Percentiles rank a stretch among this genome's conserved stretches.
Evolutionary conservation across 2,888 invertebrate genomes (phyloP).

Genomic region (Clostera curtula): DNA sequence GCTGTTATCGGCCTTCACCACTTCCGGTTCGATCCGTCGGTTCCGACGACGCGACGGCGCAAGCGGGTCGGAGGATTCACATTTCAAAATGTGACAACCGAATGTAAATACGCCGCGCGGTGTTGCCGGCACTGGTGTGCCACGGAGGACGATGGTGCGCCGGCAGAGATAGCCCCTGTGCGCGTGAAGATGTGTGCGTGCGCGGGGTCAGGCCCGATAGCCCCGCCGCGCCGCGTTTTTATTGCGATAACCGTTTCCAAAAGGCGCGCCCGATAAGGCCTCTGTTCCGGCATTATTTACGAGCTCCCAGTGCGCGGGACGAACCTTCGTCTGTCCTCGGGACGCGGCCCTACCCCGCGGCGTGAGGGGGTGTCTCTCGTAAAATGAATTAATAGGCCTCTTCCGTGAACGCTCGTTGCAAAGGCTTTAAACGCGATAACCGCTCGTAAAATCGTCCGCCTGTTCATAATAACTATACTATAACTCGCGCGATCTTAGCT

Average conservation of each 20-base stretch:
- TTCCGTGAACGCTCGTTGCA: slow-evolving; percentile 31
- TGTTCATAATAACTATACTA: too few relatives aligned
- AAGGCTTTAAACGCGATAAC: slow-evolving; percentile 1
- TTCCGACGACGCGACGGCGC: too few relatives aligned
- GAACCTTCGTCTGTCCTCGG: slow-evolving; percentile 52
- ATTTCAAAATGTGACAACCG: too few relatives aligned
- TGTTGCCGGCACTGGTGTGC: too few relatives aligned
- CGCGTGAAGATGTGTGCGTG: slow-evolving; percentile 11
- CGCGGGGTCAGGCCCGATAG: slow-evolving; percentile 41
- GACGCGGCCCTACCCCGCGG: slow-evolving; percentile 19
- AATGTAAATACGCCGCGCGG: too few relatives aligned
- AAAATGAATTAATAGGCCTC: slow-evolving; percentile 42
- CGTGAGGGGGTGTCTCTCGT: slow-evolving; percentile 36
- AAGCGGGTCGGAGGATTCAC: too few relatives aligned
- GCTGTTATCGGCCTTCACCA: too few relatives aligned
- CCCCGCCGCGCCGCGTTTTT: slow-evolving; percentile 29
- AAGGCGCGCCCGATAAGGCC: slow-evolving; percentile 31
- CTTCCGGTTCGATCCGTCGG: too few relatives aligned
- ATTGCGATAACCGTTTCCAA: slow-evolving; percentile 39
- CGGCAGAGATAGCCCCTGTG: too few relatives aligned
- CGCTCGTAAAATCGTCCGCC: too few relatives aligned
- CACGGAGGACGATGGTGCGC: too few relatives aligned
- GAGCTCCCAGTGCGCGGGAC: slow-evolving; percentile 17
- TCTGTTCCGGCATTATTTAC: slow-evolving; percentile 36
- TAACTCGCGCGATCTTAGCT: too few relatives aligned